phyloP scores from a whole-genome alignment of 2,888 invertebrate genomes.

The Tholera decimalis region DNA sequence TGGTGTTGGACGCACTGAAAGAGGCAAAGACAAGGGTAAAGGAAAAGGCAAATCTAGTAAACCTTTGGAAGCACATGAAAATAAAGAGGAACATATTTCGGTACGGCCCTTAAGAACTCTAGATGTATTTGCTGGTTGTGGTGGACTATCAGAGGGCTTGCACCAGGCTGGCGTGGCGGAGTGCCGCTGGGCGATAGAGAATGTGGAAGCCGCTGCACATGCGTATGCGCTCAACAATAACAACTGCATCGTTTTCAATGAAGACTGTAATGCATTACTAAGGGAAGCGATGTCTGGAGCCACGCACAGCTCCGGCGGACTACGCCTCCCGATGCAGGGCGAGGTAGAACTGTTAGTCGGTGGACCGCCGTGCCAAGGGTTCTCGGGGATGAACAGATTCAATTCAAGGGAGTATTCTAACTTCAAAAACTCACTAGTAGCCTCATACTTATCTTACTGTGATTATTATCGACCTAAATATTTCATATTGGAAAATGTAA shows the following conservation, averaged over 20 bases:
- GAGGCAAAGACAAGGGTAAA: conserved; percentile 93
- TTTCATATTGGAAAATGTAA: conserved; percentile 96
- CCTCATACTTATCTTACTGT: conserved; percentile 95
- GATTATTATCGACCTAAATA: conserved; percentile 96
- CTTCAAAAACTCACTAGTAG: conserved; percentile 96
- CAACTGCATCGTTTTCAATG: conserved; percentile 94
- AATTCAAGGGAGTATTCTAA: conserved; percentile 96
- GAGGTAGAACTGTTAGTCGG: conserved; percentile 96
- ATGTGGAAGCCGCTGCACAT: conserved; percentile 94
- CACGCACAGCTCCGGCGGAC: conserved; percentile 86
- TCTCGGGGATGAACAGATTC: conserved; percentile 97
- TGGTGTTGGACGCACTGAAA: conserved; percentile 91
- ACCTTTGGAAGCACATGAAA: conserved; percentile 66
- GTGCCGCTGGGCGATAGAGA: conserved; percentile 96
- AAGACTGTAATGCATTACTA: conserved; percentile 95
- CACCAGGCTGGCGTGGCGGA: conserved; percentile 93
- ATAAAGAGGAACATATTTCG: conserved; percentile 75
- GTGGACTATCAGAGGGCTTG: conserved; percentile 95
- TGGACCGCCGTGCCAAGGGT: conserved; percentile 97
- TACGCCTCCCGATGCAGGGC: conserved; percentile 93
- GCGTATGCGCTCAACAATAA: conserved; percentile 95
- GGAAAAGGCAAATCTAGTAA: conserved; percentile 93
- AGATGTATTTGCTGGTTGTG: conserved; percentile 97
- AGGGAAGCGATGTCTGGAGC: conserved; percentile 93
- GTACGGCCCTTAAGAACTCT: conserved; percentile 92